These are phyloP conservation scores for Chrysomela aeneicollis DNA, from an alignment of 2,888 invertebrate genomes.

Conservation along the genomic window DNA sequence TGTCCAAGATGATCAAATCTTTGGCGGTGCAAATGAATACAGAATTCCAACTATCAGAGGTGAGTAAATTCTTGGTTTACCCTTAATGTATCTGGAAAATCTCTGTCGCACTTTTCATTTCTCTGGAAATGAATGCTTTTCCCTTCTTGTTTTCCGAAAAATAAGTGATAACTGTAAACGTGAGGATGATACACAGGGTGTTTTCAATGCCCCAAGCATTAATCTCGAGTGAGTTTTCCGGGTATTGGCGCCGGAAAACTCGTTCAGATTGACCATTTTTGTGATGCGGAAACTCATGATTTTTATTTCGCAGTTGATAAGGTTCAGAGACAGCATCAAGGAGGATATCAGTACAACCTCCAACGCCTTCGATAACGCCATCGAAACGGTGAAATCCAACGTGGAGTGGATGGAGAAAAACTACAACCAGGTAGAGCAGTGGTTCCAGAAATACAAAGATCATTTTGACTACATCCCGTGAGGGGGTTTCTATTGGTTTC, in stretches of 20 bases:
- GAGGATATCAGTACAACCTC: constrained; percentile 63
- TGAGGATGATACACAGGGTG: no score
- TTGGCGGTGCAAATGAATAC: constrained; percentile 66
- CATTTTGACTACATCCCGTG: constrained; percentile 38
- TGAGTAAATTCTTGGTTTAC: constrained; percentile 42
- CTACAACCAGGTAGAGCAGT: constrained; percentile 58
- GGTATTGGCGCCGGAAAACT: no score
- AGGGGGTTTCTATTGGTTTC: background rate
- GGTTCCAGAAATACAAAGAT: constrained; percentile 52
- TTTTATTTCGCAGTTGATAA: constrained; percentile 52
- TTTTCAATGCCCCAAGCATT: no score
- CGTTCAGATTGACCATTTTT: no score
- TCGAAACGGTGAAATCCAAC: constrained; percentile 65
- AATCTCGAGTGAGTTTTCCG: no score
- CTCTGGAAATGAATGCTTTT: no score
- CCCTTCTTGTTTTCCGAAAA: no score
- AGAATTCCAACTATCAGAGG: constrained; percentile 57
- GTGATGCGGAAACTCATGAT: no score
- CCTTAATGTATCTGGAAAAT: no score
- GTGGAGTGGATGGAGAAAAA: constrained; percentile 68
- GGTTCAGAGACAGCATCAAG: constrained; percentile 58
- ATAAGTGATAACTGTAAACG: no score
- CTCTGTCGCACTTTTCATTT: no score
- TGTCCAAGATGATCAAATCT: constrained; percentile 65
- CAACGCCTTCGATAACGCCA: constrained; percentile 63